Base-by-base conservation (phyloP, 2,888 invertebrate species). In the Drosophila subsilvestris region DNA sequence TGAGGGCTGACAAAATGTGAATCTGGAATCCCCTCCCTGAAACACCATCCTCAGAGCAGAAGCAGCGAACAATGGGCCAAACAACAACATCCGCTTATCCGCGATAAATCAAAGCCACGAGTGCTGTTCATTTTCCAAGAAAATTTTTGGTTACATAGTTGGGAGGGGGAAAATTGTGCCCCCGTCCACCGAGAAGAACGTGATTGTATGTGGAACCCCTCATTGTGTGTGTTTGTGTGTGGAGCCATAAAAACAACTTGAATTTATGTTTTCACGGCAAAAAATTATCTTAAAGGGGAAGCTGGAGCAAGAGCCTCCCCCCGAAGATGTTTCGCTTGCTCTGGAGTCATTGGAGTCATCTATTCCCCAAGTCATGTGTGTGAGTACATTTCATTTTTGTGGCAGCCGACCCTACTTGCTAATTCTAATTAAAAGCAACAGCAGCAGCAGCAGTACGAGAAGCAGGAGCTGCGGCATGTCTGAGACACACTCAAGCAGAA, bases 121-220 rank as follows among this genome's bases (percentile, higher is more conserved):
- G 85, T 86, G 87, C 72, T 88, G 87, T 86, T 86, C 88, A 88
- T 84, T 88, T 85, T 86, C 88, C 80, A 74, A 80, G 88, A 77
- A 84, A 74, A 76, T 80, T 56, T 49, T 69, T 51, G 49, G 42
- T 47, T 17, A 44, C 51, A 58, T 50, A 43, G 44, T 51, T 58
- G 47, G 22, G 29, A 3, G 44, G 37, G 58, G 56, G 51, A 60
- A 80, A 77, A 70, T 75, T 63, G 56, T 2, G 4, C 51, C 45
- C 32, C 32, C 32, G 1, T 12, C 1, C 12, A 4, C 32, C 12
- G 12, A 69, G 74, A 53, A 60, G 63, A 70, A 63, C 67, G 71
- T 79, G 62, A 55, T 25, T 44, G 58, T 60, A 29, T 55, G 45
- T 22, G 29, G 22, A 47, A n/a, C n/a, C n/a, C n/a, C n/a, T n/a